phyloP scores from a whole-genome alignment of 1,140 invertebrate species.

The Streblospio benedicti region DNA sequence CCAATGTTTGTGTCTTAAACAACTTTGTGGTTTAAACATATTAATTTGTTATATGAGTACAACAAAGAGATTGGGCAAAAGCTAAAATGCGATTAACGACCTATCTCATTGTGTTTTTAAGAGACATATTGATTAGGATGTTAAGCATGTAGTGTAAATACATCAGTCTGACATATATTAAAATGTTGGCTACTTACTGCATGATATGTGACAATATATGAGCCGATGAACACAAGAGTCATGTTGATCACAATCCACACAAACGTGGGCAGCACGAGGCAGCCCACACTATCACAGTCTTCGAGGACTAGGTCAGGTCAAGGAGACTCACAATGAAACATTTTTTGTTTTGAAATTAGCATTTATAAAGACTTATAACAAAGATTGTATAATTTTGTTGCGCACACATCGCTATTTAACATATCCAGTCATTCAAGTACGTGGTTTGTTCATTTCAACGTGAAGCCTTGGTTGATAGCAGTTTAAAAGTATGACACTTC shows the following conservation, averaged over 20 bases:
- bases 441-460: too few species aligned
- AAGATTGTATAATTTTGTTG: too few species aligned
- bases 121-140: background rate
- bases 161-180: background rate
- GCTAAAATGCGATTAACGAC: background rate
- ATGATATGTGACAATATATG: conserved; percentile 15
- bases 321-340: too few species aligned
- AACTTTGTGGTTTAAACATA: background rate
- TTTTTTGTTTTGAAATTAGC: too few species aligned
- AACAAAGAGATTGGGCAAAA: background rate
- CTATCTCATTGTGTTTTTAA: background rate
- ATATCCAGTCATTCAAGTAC: too few species aligned
- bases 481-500: too few species aligned
- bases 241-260: conserved; percentile 15
- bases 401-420: too few species aligned
- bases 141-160: background rate
- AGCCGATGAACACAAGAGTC: background rate
- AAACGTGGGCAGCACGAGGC: background rate
- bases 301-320: too few species aligned
- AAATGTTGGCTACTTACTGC: conserved; percentile 5
- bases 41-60: background rate
- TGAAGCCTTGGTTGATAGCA: too few species aligned
- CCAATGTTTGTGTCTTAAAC: background rate
- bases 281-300: background rate
- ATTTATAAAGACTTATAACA: too few species aligned